Base-by-base conservation (phyloP, 2,113 vertebrate genomes). In the Neofelis nebulosa region DNA sequence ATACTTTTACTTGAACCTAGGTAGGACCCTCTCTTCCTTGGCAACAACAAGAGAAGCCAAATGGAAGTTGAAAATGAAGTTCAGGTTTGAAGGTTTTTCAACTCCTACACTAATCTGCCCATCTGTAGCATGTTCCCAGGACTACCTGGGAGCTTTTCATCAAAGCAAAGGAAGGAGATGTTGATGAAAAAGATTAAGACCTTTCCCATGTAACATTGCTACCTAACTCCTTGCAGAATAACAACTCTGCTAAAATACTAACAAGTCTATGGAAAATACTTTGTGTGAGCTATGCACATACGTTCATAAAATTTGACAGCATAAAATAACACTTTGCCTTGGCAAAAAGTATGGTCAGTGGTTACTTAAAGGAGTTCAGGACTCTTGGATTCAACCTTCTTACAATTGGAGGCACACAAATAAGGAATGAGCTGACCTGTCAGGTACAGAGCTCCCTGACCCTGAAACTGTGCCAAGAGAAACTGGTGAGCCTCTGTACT, bases 11-110 rank as follows among this genome's bases (percentile, higher is more conserved):
- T 3, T n/a, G n/a, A n/a, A 50, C 25, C 14, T 4, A 19, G 12
- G 16, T 5, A 23, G 5, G n/a, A 29, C 21, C 31, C 16, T 63
- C 21, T 89, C 41, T 83, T 89, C n/a, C 63, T 79, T 31, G 14
- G 27, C 66, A 73, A 79, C 36, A 89, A 73, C 25, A 91, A 83
- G 33, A 92, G 2, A 3, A 82, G 52, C 19, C 61, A 80, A 82
- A 78, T 19, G 52, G 52, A 92, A 76, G 45, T 13, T 52, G 14
- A 89, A 92, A 61, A 48, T 55, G 16, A 89, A 90, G 57, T 73
- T 82, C 74, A 81, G 76, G 33, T 90, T 27, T 91, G 69, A 93
- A 69, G 23, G 82, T 81, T 91, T 94, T 84, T 23, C 23, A 85
- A 71, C 19, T 55, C 80, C 14, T 15, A 76, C 33, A 23, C 38